Evolutionary conservation across 2,797 vertebrate species (phyloP), one percentile per base, ranked within the genome.

Genomic region (Halcyon leucocephala): DNA sequence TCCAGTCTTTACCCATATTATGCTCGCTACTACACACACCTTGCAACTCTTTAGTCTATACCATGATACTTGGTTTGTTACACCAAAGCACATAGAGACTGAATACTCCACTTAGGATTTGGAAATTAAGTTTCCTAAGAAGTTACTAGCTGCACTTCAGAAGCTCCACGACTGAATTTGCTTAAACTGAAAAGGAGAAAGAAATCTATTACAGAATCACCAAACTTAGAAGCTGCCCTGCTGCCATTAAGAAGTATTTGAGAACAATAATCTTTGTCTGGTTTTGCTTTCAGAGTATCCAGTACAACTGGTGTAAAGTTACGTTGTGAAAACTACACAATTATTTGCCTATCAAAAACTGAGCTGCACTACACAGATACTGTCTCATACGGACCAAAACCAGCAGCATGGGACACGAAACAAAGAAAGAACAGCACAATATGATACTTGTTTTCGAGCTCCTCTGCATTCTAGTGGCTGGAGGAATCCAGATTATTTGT

Each of bases 331-430:
- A 90, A 70, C 55, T 55, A 46, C 28, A 31, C 17, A 54, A 7
- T 19, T 19, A 18, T 19, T 31, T 54, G 17, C 10, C 16, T 54
- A 80, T 1, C 29, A 44, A 29, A 21, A 41, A 64, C 31, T 33
- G 60, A 66, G 84, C 26, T 55, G 41, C 20, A 22, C 48, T 14
- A 51, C 14, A 3, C 2, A 37, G 42, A 44, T 20, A 49, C 14
- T 6, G 14, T 12, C 54, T 35, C 51, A 7, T 3, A 17, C 0
- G 13, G 21, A 48, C 14, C 19, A 41, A 69, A 54, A 19, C 2
- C 64, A 78, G 19, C 28, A 46, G 37, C 2, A 1, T 1, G 14
- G 37, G 55, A 62, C 33, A 42, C 0, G 0, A 2, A 44, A 14
- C 2, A 33, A 48, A 28, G 3, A 29, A 24, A 61, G 28, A 61